phyloP scores from a whole-genome alignment of 2,888 invertebrate genomes.

The Cataglyphis livida region DNA sequence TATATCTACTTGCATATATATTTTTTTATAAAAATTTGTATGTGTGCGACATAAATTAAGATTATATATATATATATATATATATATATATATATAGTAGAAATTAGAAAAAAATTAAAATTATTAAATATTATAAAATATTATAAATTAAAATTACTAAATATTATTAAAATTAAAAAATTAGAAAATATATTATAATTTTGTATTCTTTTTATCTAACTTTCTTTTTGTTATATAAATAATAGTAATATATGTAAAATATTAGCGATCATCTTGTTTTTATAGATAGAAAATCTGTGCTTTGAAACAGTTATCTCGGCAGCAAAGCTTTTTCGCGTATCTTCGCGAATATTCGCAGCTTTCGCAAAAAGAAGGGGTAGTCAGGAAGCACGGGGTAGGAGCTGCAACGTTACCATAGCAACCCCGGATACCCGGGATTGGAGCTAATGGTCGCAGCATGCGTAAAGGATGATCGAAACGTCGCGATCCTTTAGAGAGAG shows the following conservation, averaged over 20 bases:
- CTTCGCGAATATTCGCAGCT: constrained; percentile 3
- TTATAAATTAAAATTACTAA: too few species aligned
- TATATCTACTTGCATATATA: neutral
- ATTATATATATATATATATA: neutral
- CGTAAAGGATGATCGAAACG: constrained; percentile 16
- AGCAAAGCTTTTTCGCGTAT: neutral
- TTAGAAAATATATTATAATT: neutral
- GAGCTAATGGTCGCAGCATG: constrained; percentile 66
- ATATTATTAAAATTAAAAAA: neutral
- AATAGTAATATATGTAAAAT: neutral
- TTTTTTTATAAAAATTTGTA: neutral
- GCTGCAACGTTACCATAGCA: constrained; percentile 82
- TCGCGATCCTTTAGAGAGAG: constrained; percentile 24
- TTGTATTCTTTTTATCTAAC: neutral
- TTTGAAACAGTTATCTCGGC: neutral
- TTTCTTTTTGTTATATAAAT: neutral
- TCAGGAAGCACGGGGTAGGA: constrained; percentile 74
- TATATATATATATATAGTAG: too few species aligned
- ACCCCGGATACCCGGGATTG: constrained; percentile 84
- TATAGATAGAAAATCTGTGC: neutral
- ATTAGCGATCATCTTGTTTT: neutral
- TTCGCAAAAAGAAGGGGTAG: constrained; percentile 70
- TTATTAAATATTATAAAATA: neutral
- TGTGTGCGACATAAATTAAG: neutral
- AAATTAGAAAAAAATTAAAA: neutral